Conservation (phyloP, 2,797 vertebrate species). For the Ispidina lecontei region DNA sequence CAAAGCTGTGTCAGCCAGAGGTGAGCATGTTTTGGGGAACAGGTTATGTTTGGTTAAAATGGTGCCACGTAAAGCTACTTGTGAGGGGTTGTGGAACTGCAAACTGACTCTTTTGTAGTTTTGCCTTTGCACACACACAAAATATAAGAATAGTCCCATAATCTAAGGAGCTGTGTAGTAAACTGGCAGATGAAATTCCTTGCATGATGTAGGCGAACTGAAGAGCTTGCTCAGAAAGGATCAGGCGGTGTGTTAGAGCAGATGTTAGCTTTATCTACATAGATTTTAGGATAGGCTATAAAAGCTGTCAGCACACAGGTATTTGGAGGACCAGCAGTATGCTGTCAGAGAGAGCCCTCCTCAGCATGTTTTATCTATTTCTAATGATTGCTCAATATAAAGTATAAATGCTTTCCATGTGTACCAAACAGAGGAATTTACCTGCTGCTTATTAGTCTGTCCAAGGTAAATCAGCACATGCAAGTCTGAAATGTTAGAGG, state of each 20-base stretch:
- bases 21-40: background rate
- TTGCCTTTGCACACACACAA: background rate
- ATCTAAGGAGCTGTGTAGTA: background rate
- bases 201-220: background rate
- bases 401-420: background rate
- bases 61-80: background rate
- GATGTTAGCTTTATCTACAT: background rate
- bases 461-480: background rate
- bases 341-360: background rate
- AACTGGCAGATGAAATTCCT: background rate
- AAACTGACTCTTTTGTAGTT: background rate
- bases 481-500: background rate
- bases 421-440: background rate
- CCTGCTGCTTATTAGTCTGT: background rate
- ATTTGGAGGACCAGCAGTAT: background rate
- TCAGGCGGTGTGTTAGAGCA: background rate
- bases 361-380: background rate
- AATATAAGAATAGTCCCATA: background rate
- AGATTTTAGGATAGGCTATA: background rate
- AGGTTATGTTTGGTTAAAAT: background rate
- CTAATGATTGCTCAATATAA: background rate
- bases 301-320: background rate
- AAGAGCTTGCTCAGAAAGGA: background rate
- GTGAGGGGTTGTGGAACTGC: background rate
- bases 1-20: background rate